These are phyloP conservation scores for Sarcophilus harrisii DNA, from an alignment of 2,797 vertebrate genomes.

Conservation along the genomic window DNA sequence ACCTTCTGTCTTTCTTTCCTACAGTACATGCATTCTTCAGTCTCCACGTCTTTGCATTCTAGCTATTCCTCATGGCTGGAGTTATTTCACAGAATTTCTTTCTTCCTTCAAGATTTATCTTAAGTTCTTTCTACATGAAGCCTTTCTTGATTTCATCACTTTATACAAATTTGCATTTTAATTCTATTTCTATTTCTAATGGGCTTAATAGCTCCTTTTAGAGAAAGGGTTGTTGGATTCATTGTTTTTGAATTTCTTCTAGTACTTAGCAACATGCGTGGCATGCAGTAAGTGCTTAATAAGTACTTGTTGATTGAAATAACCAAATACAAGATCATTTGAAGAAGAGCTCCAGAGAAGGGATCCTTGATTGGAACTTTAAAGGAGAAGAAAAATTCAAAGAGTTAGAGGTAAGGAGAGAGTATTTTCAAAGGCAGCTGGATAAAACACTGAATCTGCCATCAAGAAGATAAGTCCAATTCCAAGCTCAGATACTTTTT, in stretches of 20 bases:
- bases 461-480: not conserved
- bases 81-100: not conserved
- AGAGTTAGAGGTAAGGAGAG: not conserved
- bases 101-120: not conserved
- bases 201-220: not conserved
- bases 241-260: not conserved
- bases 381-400: not conserved
- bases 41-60: not conserved
- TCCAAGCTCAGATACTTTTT: not conserved
- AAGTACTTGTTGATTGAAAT: not conserved
- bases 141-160: not conserved
- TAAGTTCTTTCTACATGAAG: not conserved
- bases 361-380: not conserved
- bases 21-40: not conserved
- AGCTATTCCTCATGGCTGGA: not conserved
- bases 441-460: not conserved
- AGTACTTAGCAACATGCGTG: not conserved
- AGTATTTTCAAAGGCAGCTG: not conserved
- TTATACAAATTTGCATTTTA: not conserved
- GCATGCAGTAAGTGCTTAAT: not conserved
- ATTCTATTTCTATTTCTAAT: not conserved
- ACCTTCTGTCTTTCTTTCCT: not conserved
- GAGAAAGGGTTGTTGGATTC: not conserved
- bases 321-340: not conserved
- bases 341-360: not conserved